phyloP scores from a whole-genome alignment of 2,888 invertebrate species.

The Amiota minor region DNA sequence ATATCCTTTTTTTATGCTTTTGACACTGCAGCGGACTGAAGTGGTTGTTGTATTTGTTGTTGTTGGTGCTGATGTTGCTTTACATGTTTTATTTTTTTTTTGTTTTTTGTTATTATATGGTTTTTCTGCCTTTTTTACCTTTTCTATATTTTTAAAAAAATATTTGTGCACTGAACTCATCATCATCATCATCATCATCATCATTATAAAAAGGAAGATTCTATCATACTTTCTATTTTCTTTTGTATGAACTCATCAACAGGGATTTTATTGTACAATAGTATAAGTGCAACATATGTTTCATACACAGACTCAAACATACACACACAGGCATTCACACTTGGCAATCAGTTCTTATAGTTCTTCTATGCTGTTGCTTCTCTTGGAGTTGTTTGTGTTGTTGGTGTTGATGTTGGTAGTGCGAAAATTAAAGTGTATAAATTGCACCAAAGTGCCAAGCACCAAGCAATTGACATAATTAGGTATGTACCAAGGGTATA shows the following conservation, averaged over 20 bases:
- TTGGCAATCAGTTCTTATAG: conserved; percentile 2
- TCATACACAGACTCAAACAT: background rate
- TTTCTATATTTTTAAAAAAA: background rate
- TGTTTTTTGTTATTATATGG: background rate
- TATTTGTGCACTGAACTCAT: background rate
- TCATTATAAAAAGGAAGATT: background rate
- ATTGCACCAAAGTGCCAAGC: background rate
- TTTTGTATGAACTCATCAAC: no score
- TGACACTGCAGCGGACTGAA: no score
- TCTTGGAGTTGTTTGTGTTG: background rate
- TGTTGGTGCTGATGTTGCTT: background rate
- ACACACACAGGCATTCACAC: background rate
- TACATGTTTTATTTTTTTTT: background rate
- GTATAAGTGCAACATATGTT: background rate
- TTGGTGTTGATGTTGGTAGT: conserved; percentile 3
- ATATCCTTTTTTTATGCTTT: no score
- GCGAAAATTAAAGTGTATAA: conserved; percentile 7
- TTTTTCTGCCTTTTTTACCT: no score
- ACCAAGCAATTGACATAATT: conserved; percentile 7
- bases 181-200: background rate
- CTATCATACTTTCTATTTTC: background rate
- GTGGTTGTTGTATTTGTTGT: no score
- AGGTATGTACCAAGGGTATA: background rate
- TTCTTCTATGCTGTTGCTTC: background rate
- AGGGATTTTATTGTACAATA: no score